phyloP scores from a whole-genome alignment of 1,140 invertebrate genomes.

The Formica exsecta region DNA sequence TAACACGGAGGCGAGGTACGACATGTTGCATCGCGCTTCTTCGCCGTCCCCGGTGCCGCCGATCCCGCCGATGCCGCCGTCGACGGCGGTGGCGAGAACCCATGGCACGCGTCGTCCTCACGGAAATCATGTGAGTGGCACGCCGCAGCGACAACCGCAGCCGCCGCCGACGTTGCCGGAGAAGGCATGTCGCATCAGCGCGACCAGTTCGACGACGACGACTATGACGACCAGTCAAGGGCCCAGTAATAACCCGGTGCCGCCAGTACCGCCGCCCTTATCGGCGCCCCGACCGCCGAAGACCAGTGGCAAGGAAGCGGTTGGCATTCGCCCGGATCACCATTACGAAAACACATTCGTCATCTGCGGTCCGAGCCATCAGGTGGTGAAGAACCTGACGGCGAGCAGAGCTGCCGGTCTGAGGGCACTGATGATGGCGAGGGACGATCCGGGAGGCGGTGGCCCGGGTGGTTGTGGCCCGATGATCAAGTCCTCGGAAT shows the following conservation, averaged over 20 bases:
- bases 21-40: slow-evolving; percentile 84
- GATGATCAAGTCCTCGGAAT: slow-evolving; percentile 77
- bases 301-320: slow-evolving; percentile 70
- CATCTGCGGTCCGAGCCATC: slow-evolving; percentile 87
- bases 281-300: slow-evolving; percentile 83
- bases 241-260: slow-evolving; percentile 69
- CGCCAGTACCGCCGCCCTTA: slow-evolving; percentile 82
- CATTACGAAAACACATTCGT: slow-evolving; percentile 88
- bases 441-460: slow-evolving; percentile 79
- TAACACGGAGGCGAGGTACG: slow-evolving; percentile 84
- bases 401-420: slow-evolving; percentile 79
- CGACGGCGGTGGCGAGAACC: slow-evolving; percentile 76
- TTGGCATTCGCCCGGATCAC: slow-evolving; percentile 85
- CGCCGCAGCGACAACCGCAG: slow-evolving; percentile 64
- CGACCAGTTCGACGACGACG: slow-evolving; percentile 62
- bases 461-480: slow-evolving; percentile 59
- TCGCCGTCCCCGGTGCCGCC: slow-evolving; percentile 79
- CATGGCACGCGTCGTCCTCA: slow-evolving; percentile 58
- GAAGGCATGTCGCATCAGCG: slow-evolving; percentile 74
- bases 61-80: slow-evolving; percentile 76
- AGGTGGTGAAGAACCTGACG: slow-evolving; percentile 84
- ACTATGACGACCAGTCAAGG: slow-evolving; percentile 67
- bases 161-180: slow-evolving; percentile 81
- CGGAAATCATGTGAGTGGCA: slow-evolving; percentile 50
- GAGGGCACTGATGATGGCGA: slow-evolving; percentile 83